Base-by-base conservation (phyloP, 1,140 invertebrate genomes). In the Drosophila kanapiae region DNA sequence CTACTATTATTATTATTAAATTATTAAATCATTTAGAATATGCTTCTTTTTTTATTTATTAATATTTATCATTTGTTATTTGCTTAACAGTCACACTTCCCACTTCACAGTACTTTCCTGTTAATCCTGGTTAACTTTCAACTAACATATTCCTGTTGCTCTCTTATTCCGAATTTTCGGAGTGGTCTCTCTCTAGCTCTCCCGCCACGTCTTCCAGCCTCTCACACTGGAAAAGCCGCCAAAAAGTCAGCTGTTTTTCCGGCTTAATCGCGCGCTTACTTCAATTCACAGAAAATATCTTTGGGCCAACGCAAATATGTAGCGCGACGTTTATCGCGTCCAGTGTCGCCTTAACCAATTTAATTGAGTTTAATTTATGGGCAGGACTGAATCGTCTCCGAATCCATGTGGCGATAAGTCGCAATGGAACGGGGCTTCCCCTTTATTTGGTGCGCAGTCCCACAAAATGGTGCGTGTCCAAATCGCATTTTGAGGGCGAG, bases 401-500 rank as follows among this genome's bases (percentile, higher is more conserved):
- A 47, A 67, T 72, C 63, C 57, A 72, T 63, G 49, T 23, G 56
- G 31, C 65, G 54, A 63, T 76, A 56, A 48, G 64, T 53, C 31
- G 53, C 45, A 27, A 27, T 47, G 27, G 18, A 31, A 18, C 13
- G 42, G 67, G 11, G 37, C 23, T 38, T 18, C 53, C 53, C 51
- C 1, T 6, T 13, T 53, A 40, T 42, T 40, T 31, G 31, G 16
- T 18, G 35, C 5, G 18, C 40, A n/a, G 38, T 7, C 13, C 58
- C 29, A 18, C 47, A 67, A 81, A 87, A 90, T 88, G 74, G 85
- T 88, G 84, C 85, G 84, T 88, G 85, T 75, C 58, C 78, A 75
- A 88, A 85, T 75, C 77, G 78, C 65, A 71, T 90, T 84, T 88
- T 45, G 48, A 70, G 57, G 79, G 67, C 69, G 47, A 79, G 70